Evolutionary conservation across 2,888 invertebrate genomes (phyloP).

Genomic region (Apoda limacodes): DNA sequence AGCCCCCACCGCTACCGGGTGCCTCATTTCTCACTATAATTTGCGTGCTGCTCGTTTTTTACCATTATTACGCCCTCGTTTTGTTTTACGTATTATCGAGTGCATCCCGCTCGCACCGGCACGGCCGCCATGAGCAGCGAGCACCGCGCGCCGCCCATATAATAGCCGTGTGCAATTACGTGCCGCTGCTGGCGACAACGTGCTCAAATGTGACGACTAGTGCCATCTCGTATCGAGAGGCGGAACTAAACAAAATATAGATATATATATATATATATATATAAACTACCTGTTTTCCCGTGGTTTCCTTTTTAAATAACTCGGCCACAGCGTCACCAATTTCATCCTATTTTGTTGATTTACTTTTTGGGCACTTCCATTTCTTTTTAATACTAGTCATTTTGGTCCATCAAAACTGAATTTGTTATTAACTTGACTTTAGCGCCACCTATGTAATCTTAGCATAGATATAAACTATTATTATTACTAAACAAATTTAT

Average conservation of each 20-base stretch:
- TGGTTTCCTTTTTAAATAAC: too few species aligned
- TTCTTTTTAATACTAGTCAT: too few species aligned
- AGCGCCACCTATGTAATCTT: too few species aligned
- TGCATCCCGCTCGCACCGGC: constrained; percentile 69
- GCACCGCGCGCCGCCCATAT: constrained; percentile 65
- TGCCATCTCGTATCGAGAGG: constrained; percentile 57
- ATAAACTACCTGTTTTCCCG: too few species aligned
- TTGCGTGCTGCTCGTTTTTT: constrained; percentile 70
- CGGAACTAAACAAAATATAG: constrained; percentile 22
- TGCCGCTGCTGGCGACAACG: constrained; percentile 22
- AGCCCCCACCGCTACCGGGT: constrained; percentile 69
- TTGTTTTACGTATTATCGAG: constrained; percentile 70
- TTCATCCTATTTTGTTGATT: too few species aligned
- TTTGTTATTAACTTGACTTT: too few species aligned
- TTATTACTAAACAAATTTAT: too few species aligned
- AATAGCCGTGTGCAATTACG: constrained; percentile 66
- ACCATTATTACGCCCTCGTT: constrained; percentile 70
- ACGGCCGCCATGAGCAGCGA: constrained; percentile 57
- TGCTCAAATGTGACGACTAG: constrained; percentile 37
- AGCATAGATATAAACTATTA: too few species aligned
- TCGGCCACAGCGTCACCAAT: too few species aligned
- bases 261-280: too few species aligned
- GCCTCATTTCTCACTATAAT: constrained; percentile 71
- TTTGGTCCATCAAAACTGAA: too few species aligned
- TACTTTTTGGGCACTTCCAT: too few species aligned